phyloP scores from a whole-genome alignment of 2,113 vertebrate genomes.

The Macaca mulatta region DNA sequence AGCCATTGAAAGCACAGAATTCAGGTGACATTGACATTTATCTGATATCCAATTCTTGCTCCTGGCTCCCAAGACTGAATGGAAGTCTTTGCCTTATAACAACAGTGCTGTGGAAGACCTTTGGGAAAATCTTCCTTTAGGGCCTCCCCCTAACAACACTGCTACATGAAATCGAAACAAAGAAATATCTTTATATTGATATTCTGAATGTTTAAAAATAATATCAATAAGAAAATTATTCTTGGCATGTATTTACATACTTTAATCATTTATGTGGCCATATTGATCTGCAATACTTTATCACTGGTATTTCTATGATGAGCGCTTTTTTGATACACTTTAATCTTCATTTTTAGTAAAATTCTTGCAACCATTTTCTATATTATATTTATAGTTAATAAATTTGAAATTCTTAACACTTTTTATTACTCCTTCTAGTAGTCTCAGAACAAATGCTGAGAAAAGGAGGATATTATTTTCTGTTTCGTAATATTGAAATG shows the following conservation, averaged over 20 bases:
- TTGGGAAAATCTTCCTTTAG: neutral
- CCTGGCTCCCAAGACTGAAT: neutral
- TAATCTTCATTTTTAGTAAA: neutral
- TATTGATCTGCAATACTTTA: neutral
- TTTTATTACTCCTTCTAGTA: neutral
- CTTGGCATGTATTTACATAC: neutral
- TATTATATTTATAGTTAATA: neutral
- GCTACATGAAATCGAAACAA: neutral
- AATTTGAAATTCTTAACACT: neutral
- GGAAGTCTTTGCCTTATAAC: neutral
- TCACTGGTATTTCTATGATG: neutral
- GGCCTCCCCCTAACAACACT: neutral
- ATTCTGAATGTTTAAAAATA: slow-evolving; percentile 15
- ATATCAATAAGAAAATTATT: neutral
- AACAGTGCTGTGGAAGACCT: neutral
- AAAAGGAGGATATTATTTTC: neutral
- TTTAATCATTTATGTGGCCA: neutral
- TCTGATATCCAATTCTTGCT: neutral
- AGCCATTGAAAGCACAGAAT: neutral
- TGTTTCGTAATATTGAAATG: neutral
- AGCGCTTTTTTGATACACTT: neutral
- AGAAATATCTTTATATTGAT: neutral
- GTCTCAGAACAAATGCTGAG: neutral
- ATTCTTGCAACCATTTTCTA: neutral
- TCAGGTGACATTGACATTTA: neutral